Base-by-base conservation (phyloP, 92 coral and sea anemone genomes). In the Actinernus sp. region DNA sequence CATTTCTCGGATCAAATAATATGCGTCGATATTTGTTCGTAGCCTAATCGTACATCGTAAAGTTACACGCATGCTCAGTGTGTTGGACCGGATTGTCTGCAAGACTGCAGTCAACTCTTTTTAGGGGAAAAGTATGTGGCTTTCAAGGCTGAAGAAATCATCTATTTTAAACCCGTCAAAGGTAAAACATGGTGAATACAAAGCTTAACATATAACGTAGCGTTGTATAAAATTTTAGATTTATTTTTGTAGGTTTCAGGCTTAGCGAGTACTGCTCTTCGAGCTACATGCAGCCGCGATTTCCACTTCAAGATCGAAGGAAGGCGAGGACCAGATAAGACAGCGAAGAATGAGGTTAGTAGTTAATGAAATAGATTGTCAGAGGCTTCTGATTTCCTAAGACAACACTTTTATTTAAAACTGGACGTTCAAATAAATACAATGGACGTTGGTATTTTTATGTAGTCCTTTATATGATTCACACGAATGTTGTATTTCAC, bases 291-390 rank as follows among this genome's bases (percentile, higher is more conserved):
- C 19, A 68, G 92, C 41, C 65, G 96, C 4, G 58, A 72, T 31
- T 90, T 90, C 49, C 96, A 90, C 53, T 90, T 90, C 75, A 90
- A 68, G 59, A 49, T 85, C 48, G 96, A 80, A 55, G 96, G 96
- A 22, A 63, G 92, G 38, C 71, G 81, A 45, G 51, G 89, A 1
- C 77, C 80, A 57, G 92, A 90, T 59, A 86, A 81, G 13, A 85
- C 92, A 26, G 52, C 92, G 9, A 90, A 90, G 59, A 68, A 84
- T 48, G 88, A 90, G 92, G 96, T 90, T 61, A 28, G 92, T 45
- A 45, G 10, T n/a, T 27, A 38, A 16, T 25, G n/a, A 1, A n/a
- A n/a, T n/a, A n/a, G n/a, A n/a, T n/a, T n/a, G n/a, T n/a, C n/a
- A n/a, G n/a, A n/a, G n/a, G n/a, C n/a, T n/a, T n/a, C n/a, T n/a